A percentile compares a stretch with the other conserved stretches of the same genome.
Evolutionary conservation across 2,888 invertebrate genomes (phyloP).

Genomic region (Lasiommata megera): DNA sequence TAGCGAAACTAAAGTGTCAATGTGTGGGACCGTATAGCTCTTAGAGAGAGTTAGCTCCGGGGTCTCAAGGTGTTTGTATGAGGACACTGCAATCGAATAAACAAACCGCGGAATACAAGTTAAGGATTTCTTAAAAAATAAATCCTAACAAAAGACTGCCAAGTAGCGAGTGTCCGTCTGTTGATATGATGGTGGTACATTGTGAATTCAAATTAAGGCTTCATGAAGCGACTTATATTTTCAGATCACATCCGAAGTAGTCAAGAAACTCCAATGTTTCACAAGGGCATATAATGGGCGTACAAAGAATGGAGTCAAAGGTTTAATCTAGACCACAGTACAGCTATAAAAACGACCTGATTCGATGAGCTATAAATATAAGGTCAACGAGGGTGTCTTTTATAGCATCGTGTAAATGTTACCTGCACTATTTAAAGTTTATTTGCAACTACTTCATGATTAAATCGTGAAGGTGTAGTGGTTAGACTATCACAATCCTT

Average conservation of each 20-base stretch:
- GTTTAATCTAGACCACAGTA: slow-evolving; percentile 9
- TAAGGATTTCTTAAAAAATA: no score
- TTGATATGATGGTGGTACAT: no score
- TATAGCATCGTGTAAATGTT: slow-evolving; percentile 13
- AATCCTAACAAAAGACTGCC: no score
- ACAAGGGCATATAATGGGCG: background rate
- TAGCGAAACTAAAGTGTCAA: no score
- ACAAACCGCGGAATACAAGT: no score
- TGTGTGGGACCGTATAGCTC: no score
- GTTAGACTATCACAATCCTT: no score
- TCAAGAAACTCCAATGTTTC: background rate
- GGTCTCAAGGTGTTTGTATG: no score
- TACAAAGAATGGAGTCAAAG: background rate
- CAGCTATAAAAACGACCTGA: slow-evolving; percentile 14
- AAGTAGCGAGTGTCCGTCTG: no score
- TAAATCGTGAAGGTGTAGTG: background rate
- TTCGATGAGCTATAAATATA: slow-evolving; percentile 24
- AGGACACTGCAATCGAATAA: no score
- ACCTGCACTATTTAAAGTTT: slow-evolving; percentile 3
- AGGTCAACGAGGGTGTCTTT: slow-evolving; percentile 14
- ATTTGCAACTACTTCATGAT: background rate
- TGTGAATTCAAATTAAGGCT: no score
- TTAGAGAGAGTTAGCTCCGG: no score
- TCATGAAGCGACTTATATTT: background rate
- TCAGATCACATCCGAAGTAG: background rate